phyloP scores from a whole-genome alignment of 2,113 vertebrate genomes.

The Corynorhinus townsendii region DNA sequence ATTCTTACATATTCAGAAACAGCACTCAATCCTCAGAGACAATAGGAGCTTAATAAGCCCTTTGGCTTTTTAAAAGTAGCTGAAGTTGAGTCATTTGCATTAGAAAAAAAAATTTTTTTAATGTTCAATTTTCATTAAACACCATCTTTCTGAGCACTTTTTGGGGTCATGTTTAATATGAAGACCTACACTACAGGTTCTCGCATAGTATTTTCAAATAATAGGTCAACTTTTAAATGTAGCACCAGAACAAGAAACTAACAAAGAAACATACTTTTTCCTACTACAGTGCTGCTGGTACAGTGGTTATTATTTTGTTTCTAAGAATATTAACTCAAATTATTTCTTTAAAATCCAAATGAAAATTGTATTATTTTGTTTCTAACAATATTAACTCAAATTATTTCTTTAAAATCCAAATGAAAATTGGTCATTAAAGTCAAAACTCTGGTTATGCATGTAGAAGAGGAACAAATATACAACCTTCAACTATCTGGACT shows the following conservation, averaged over 20 bases:
- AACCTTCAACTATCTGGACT: not conserved
- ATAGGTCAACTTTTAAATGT: conserved; percentile 5
- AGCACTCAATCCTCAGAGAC: conserved; percentile 58
- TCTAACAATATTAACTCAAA: conserved; percentile 13
- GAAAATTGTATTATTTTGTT: conserved; percentile 23
- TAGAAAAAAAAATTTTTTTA: not conserved
- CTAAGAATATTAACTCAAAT: conserved; percentile 13
- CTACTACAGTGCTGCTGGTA: not conserved
- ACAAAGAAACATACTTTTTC: not conserved
- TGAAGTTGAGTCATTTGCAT: conserved; percentile 58
- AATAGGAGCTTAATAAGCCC: conserved; percentile 61
- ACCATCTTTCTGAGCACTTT: conserved; percentile 29
- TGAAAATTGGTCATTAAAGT: not conserved
- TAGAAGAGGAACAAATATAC: not conserved
- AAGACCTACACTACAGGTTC: not conserved
- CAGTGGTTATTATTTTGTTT: not conserved
- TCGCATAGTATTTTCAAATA: conserved; percentile 14
- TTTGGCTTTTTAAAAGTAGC: conserved; percentile 43
- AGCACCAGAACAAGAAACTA: conserved; percentile 31
- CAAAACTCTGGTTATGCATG: not conserved
- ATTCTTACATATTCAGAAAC: conserved; percentile 70
- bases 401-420: conserved; percentile 38
- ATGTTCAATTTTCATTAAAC: conserved; percentile 28
- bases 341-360: conserved; percentile 39
- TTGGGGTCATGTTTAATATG: not conserved